A percentile compares a stretch with the other conserved stretches of the same genome.
These are phyloP conservation scores for Aricia agestis DNA, from an alignment of 1,140 invertebrate genomes.

Conservation along the genomic window DNA sequence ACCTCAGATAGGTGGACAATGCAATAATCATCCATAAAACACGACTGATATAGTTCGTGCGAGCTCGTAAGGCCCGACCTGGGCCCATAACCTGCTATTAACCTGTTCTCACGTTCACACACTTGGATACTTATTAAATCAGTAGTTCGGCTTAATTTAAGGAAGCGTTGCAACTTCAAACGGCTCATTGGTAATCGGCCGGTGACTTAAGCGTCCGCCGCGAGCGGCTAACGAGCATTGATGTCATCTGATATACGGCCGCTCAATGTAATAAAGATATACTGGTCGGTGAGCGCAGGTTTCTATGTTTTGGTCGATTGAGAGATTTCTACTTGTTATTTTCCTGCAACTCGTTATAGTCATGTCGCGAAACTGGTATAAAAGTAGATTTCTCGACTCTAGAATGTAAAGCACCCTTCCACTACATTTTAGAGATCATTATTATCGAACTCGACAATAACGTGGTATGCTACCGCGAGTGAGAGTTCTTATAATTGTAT, in stretches of 20 bases:
- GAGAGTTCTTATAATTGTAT: not conserved
- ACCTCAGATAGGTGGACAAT: not conserved
- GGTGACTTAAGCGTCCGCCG: conserved; percentile 7
- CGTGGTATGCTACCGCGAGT: not conserved
- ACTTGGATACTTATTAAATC: not conserved
- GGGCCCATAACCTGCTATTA: conserved; percentile 4
- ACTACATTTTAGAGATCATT: not conserved
- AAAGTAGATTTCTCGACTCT: not conserved
- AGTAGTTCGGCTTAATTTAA: conserved; percentile 13
- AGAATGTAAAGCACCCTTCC: not conserved
- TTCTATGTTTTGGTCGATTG: conserved; percentile 8
- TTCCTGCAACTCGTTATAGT: not conserved
- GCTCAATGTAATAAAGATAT: conserved; percentile 2
- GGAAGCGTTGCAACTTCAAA: conserved; percentile 1
- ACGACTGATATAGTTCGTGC: not conserved
- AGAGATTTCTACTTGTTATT: conserved; percentile 14
- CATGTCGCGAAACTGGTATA: not conserved
- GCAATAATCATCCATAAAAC: not conserved
- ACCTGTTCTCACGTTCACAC: not conserved
- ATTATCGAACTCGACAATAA: not conserved
- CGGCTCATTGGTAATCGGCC: not conserved
- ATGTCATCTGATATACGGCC: conserved; percentile 8
- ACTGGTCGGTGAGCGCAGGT: not conserved
- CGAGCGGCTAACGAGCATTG: conserved; percentile 7
- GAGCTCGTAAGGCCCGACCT: not conserved